Conservation (phyloP, 2,797 vertebrate genomes). For the Zenarchopterus dispar region DNA sequence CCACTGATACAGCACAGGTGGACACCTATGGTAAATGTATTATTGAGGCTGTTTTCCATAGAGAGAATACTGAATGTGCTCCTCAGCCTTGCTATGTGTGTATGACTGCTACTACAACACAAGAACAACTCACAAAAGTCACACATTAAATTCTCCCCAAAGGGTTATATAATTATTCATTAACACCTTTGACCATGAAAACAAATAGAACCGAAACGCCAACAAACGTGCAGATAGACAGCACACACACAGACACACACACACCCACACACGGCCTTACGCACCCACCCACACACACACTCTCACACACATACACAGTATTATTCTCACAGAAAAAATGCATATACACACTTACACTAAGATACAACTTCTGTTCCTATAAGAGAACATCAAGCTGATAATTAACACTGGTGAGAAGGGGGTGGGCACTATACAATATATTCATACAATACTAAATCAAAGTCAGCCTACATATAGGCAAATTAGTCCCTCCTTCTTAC, state of each 20-base stretch:
- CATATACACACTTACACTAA: constrained; percentile 62
- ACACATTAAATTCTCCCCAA: constrained; percentile 64
- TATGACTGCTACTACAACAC: constrained; percentile 79
- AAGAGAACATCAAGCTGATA: constrained; percentile 76
- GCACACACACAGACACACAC: constrained; percentile 68
- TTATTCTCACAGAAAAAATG: constrained; percentile 47
- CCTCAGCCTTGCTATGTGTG: constrained; percentile 75
- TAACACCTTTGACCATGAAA: constrained; percentile 74
- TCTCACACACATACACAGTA: constrained; percentile 38
- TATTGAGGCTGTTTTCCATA: constrained; percentile 73
- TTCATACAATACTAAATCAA: constrained; percentile 78
- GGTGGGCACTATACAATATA: constrained; percentile 69
- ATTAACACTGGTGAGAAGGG: constrained; percentile 62
- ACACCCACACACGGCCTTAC: constrained; percentile 45
- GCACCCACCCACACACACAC: constrained; percentile 27
- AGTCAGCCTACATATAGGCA: constrained; percentile 77
- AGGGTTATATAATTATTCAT: constrained; percentile 66
- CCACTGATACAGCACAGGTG: constrained; percentile 75
- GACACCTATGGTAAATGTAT: constrained; percentile 74
- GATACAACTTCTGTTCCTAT: constrained; percentile 75
- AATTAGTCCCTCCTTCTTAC: constrained; percentile 65
- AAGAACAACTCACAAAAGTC: constrained; percentile 78
- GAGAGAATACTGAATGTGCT: constrained; percentile 75
- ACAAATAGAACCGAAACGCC: constrained; percentile 73
- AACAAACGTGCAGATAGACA: constrained; percentile 76